Evolutionary conservation across 2,113 vertebrate species (phyloP).

Genomic region (Mastomys natalensis): DNA sequence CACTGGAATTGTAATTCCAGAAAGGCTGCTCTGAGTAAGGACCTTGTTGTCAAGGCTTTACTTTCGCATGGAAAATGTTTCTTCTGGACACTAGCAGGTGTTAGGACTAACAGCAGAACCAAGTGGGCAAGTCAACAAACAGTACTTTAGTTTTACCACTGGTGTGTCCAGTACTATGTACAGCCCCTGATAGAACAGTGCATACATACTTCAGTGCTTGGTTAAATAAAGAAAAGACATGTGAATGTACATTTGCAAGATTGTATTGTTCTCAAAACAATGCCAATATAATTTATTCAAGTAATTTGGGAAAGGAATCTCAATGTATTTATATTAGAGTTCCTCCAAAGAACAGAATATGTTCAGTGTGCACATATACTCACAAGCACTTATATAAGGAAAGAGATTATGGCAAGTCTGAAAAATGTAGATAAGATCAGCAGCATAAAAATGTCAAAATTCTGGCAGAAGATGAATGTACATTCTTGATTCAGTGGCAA

Average conservation of each 20-base stretch:
- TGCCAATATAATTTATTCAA: conserved; percentile 29
- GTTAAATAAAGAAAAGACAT: not conserved
- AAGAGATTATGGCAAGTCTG: not conserved
- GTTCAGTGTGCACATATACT: not conserved
- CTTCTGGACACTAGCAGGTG: conserved; percentile 78
- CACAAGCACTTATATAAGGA: not conserved
- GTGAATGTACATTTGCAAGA: not conserved
- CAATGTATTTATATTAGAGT: not conserved
- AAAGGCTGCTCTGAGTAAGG: conserved; percentile 81
- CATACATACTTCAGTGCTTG: not conserved
- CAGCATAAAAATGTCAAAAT: conserved; percentile 6
- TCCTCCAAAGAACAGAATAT: not conserved
- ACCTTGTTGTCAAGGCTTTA: conserved; percentile 70
- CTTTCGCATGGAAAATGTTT: conserved; percentile 78
- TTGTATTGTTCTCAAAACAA: conserved; percentile 51
- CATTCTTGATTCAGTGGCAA: not conserved
- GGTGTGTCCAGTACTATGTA: not conserved
- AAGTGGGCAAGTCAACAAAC: not conserved
- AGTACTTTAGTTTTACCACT: not conserved
- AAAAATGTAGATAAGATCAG: not conserved
- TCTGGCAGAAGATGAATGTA: not conserved
- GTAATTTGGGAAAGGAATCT: conserved; percentile 8
- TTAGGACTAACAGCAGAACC: conserved; percentile 74
- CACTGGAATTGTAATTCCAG: conserved; percentile 80
- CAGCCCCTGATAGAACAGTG: conserved; percentile 7